A percentile compares a stretch with the other conserved stretches of the same genome.
Evolutionary conservation across 1,140 invertebrate genomes (phyloP).

Genomic region (Tetramorium parvispinum): DNA sequence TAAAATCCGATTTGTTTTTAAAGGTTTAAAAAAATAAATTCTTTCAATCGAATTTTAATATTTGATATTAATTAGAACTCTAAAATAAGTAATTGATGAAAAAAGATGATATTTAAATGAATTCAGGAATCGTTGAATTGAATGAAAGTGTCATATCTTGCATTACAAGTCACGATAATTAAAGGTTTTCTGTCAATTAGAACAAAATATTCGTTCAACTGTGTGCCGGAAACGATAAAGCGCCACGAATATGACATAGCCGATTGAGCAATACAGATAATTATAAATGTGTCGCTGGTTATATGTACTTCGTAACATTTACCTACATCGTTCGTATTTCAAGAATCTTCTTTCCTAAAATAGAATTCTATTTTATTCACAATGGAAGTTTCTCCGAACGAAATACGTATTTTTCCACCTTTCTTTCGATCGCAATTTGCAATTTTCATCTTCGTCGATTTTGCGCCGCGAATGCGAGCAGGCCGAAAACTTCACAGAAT

Average conservation of each 20-base stretch:
- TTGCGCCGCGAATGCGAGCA: neutral
- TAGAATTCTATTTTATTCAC: conserved; percentile 36
- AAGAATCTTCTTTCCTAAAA: neutral
- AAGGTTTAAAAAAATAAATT: too few relatives aligned
- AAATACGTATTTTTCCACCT: conserved; percentile 3
- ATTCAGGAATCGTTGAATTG: neutral
- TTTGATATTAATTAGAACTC: neutral
- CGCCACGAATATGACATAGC: neutral
- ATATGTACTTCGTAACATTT: neutral
- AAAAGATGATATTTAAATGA: neutral
- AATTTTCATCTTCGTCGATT: conserved; percentile 38
- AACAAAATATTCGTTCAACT: conserved; percentile 37
- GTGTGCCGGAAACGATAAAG: neutral
- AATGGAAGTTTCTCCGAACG: neutral
- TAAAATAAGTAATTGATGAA: neutral
- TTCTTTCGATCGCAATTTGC: conserved; percentile 31
- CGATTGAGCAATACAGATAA: neutral
- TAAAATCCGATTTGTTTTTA: neutral
- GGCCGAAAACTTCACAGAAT: conserved; percentile 24
- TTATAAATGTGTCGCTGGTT: neutral
- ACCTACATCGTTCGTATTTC: neutral
- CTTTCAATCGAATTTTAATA: neutral
- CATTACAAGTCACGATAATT: neutral
- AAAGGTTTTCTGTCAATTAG: conserved; percentile 12
- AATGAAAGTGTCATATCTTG: neutral